Base-by-base conservation (phyloP, 1,140 invertebrate genomes). In the Parasteatoda tepidariorum region DNA sequence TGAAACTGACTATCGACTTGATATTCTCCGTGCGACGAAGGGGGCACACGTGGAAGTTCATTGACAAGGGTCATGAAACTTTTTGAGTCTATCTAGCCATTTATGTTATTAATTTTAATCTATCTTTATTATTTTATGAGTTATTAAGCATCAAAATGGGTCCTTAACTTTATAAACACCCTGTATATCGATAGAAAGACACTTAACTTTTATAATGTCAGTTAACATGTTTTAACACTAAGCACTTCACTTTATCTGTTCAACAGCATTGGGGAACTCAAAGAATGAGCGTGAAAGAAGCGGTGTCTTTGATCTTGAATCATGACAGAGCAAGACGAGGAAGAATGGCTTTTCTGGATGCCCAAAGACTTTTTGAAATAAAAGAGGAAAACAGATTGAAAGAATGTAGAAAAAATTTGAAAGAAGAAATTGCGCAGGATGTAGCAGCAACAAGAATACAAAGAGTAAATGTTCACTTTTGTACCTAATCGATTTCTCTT, bases 301-400 rank as follows among this genome's bases (percentile, higher is more conserved):
- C 96, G 0, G 93, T 98, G 48, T 90, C 92, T 34, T 90, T 97
- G 1, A 93, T 98, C 76, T 96, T 98, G 88, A 93, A 92, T 31
- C 95, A 97, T 87, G 97, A 98, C 89, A 89, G 97, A 86, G 96
- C 96, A 0, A 91, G 96, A 57, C 96, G 98, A 88, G 96, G 89
- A 61, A 57, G 73, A 34, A 30, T 11, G 6, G 30, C 54, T 18
- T 82, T 82, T n/a, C n/a, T 70, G 15, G 81, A 74, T 15, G 68
- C 81, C 15, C 81, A 73, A 24, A 83, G 38, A 15, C 26, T 83
- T 6, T 66, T 73, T 22, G 68, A 83, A 57, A 74, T 83, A 15
- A 83, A 74, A 34, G 68, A 83, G 24, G 70, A 66, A 15, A 74
- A 67, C 24, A 64, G 70, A 3, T 18, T 73, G 24, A 73, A 83